These are phyloP conservation scores for Opisthocomus hoazin DNA, from an alignment of 2,113 vertebrate genomes.

Conservation along the genomic window DNA sequence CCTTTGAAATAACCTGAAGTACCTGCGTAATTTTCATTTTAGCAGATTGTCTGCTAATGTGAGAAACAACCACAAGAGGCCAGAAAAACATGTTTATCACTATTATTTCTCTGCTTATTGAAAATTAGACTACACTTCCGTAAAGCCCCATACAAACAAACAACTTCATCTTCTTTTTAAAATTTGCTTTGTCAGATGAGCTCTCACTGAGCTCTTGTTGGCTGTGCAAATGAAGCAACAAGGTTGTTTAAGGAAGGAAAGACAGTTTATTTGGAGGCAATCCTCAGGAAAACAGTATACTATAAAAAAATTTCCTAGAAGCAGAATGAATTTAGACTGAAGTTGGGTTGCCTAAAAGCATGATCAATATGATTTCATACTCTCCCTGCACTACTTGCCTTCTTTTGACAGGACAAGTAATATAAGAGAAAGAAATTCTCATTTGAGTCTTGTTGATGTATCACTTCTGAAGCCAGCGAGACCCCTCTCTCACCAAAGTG, in stretches of 20 bases:
- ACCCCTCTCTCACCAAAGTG: background rate
- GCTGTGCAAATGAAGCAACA: background rate
- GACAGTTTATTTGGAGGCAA: background rate
- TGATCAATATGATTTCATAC: background rate
- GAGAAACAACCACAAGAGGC: background rate
- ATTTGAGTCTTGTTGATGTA: background rate
- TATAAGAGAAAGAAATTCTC: background rate
- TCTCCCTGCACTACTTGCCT: background rate
- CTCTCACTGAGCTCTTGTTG: background rate
- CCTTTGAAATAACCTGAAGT: constrained; percentile 7
- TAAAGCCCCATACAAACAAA: constrained; percentile 12
- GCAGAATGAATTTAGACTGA: background rate
- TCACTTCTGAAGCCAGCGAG: background rate
- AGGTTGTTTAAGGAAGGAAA: background rate
- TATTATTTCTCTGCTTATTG: background rate
- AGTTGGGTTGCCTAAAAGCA: background rate
- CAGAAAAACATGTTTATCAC: background rate
- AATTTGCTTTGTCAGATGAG: background rate
- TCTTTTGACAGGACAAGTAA: background rate
- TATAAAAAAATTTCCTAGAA: background rate
- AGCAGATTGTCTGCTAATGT: background rate
- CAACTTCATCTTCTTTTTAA: background rate
- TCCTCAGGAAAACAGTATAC: background rate
- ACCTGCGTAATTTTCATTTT: constrained; percentile 19
- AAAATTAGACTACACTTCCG: background rate